Conservation (phyloP, 2,888 invertebrate species). For the Ptilodon capucinus region DNA sequence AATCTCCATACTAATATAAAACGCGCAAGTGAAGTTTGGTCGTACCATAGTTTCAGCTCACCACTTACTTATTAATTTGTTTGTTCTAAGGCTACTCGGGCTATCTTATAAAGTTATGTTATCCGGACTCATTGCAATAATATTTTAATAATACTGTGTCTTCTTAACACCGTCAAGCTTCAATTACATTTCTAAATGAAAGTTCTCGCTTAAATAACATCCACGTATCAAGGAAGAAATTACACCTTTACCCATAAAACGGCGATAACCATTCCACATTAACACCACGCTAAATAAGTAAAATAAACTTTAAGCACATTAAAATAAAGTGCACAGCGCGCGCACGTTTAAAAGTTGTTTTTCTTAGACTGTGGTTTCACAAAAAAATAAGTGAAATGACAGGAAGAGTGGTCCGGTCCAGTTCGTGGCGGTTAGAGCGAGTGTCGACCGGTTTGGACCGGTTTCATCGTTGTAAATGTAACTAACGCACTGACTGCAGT, state of each 20-base stretch:
- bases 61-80: too few species aligned
- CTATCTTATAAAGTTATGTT: too few species aligned
- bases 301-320: constrained; percentile 3
- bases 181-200: constrained; percentile 14
- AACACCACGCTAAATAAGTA: constrained; percentile 12
- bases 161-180: background rate
- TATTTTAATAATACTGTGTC: background rate
- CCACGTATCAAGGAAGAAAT: constrained; percentile 21
- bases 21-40: too few species aligned
- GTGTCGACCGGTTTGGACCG: constrained; percentile 42
- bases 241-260: constrained; percentile 15
- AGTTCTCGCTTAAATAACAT: constrained; percentile 3
- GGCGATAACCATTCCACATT: constrained; percentile 10
- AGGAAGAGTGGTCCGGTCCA: constrained; percentile 53
- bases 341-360: constrained; percentile 7
- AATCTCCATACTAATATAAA: too few species aligned
- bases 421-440: constrained; percentile 30
- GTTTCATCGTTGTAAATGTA: constrained; percentile 26
- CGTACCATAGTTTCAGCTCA: too few species aligned
- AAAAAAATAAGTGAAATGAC: constrained; percentile 57
- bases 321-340: constrained; percentile 10
- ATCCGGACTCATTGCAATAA: too few species aligned
- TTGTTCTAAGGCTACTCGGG: too few species aligned
- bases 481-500: constrained; percentile 24
- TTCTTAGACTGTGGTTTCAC: constrained; percentile 26